Base-by-base conservation (phyloP, 1,140 invertebrate genomes). In the Nomia melanderi region DNA sequence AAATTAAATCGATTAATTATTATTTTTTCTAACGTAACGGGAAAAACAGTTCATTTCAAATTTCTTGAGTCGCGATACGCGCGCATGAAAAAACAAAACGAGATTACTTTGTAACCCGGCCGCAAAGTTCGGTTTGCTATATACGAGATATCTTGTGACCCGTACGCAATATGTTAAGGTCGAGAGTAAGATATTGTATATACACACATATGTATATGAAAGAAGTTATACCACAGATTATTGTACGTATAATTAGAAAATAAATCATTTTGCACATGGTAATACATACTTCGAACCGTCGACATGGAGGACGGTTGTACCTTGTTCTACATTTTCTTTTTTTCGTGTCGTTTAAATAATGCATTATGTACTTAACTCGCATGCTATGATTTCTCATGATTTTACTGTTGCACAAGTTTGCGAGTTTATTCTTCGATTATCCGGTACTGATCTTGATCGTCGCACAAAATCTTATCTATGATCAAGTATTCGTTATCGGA, bases 401-500 rank as follows among this genome's bases (percentile, higher is more conserved):
- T 67, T 36, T 27, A 65, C 8, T 36, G 6, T 1, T 9, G 6
- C 1, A 11, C 9, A 8, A 25, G 6, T 62, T 12, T 14, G 8
- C 33, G 33, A 8, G 8, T 36, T 36, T 23, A 53, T 31, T 72
- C 27, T 5, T 62, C 2, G 6, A 44, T 33, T 11, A 27, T n/a
- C 20, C 14, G 27, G 33, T 50, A 23, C 23, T 29, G 20, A 69
- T 25, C 1, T 59, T 74, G 23, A 14, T 5, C 44, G 3, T 53
- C 27, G 14, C 69, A 63, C 8, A 85, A 29, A 54, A 82, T 27
- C 25, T 86, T 80, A n/a, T 65, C 67, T 2, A 94, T 86, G 59
- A 90, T 88, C 9, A 94, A 87, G 85, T 94, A 95, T 74, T 92
- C 87, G 59, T 93, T 87, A 0, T 92, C 89, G 66, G 90, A 88